Percentiles rank a stretch among this genome's conserved stretches.
Conservation (phyloP, 1,140 invertebrate species). For the Trichonephila clavipes region DNA sequence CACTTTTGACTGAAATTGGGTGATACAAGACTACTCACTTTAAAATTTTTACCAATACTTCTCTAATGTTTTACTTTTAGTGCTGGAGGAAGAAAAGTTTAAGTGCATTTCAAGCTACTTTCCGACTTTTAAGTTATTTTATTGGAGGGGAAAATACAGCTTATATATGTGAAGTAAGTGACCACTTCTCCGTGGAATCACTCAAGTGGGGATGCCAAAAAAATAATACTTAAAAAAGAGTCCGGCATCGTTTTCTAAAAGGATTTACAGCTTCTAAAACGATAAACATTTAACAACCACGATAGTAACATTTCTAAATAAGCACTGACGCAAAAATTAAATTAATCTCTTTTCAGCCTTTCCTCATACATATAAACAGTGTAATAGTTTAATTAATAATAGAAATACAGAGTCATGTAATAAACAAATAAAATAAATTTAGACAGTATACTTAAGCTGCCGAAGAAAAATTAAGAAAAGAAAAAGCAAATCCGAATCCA, state of each 20-base stretch:
- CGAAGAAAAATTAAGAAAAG: no score
- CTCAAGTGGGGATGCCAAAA: background rate
- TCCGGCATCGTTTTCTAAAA: background rate
- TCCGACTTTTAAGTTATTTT: constrained; percentile 24
- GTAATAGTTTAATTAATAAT: no score
- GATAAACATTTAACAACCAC: background rate
- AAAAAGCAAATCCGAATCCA: no score
- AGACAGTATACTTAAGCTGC: no score
- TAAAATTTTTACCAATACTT: constrained; percentile 64
- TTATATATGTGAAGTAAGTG: background rate
- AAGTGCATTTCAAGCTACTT: constrained; percentile 14
- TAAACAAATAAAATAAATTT: no score
- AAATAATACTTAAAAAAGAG: background rate
- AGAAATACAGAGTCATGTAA: no score
- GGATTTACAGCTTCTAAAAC: background rate
- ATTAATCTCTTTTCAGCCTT: no score
- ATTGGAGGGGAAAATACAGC: background rate
- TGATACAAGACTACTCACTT: constrained; percentile 57
- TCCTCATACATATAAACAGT: no score
- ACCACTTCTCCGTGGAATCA: background rate
- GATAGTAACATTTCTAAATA: no score
- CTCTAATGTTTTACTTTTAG: constrained; percentile 29
- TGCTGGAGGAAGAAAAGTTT: constrained; percentile 8
- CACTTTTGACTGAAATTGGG: constrained; percentile 11
- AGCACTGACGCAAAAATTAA: no score